Base-by-base conservation (phyloP, 92 coral and sea anemone genomes). In the Virgularia gustaviana region DNA sequence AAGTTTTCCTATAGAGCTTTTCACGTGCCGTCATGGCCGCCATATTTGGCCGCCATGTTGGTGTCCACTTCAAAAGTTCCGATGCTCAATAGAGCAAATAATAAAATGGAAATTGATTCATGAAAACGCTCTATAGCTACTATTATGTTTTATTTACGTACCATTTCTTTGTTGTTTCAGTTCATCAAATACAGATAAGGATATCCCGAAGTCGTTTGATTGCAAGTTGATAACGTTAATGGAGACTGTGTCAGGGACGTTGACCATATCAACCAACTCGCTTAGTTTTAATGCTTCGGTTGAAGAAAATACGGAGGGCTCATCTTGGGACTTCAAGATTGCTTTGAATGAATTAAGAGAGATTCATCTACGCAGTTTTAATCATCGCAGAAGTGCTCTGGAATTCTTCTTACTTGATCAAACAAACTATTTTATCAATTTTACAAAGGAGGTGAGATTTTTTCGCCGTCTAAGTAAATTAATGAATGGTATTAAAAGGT, bases 381-480 rank as follows among this genome's bases (percentile, higher is more conserved):
- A 87, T 55, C 88, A 89, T 47, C 79, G 98, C 34, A 89, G 90
- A 70, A 92, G 96, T 10, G 98, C 96, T 1, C 51, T 92, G 71
- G 98, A 92, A 79, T 92, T 92, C 80, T 92, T 92, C 53, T 56
- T 92, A 16, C 79, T 85, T 34, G 98, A 92, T 66, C 98, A 92
- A 80, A 92, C 96, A 32, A 92, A 92, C 85, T 92, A 92, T 73
- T 92, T 92, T 29, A 73, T 92, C 32, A 92, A 92, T 73, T 89
- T 84, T 76, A 76, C 83, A 63, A 92, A 92, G 63, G 88, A 92
- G 89, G 98, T 89, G 70, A n/a, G 71, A 3, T 4, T 10, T 54
- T 18, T 27, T 25, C n/a, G n/a, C n/a, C n/a, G n/a, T n/a, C n/a
- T n/a, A n/a, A n/a, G n/a, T n/a, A n/a, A n/a, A n/a, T n/a, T n/a